These are phyloP conservation scores for Nasonia giraulti DNA, from an alignment of 1,140 invertebrate genomes.

Conservation along the genomic window DNA sequence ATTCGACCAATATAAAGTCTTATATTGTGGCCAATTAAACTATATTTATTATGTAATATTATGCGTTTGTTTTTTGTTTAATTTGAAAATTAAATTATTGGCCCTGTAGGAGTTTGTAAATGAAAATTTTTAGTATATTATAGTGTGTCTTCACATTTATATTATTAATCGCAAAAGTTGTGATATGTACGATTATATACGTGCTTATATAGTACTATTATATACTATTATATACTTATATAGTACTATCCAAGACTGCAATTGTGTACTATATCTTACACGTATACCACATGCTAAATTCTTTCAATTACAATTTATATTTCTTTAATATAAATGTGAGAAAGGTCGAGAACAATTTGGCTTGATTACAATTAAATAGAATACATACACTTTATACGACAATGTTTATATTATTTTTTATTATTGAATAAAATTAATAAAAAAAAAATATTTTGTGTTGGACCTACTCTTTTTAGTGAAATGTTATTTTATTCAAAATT, in stretches of 20 bases:
- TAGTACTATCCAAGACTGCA: constrained; percentile 56
- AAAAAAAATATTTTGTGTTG: no score
- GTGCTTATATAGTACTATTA: constrained; percentile 53
- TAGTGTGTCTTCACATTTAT: constrained; percentile 14
- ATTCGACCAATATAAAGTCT: background rate
- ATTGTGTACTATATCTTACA: constrained; percentile 15
- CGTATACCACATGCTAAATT: background rate
- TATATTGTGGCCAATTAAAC: no score
- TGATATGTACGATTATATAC: constrained; percentile 50
- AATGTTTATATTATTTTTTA: constrained; percentile 68
- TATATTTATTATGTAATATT: background rate
- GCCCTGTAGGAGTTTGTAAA: background rate
- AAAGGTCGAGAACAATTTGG: constrained; percentile 57
- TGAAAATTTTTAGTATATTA: constrained; percentile 5
- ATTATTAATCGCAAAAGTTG: constrained; percentile 55
- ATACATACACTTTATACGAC: constrained; percentile 62
- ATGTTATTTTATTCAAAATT: no score
- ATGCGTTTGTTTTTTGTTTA: background rate
- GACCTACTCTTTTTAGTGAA: no score
- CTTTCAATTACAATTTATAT: constrained; percentile 21
- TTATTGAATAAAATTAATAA: constrained; percentile 59
- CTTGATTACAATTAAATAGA: constrained; percentile 63
- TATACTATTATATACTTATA: background rate
- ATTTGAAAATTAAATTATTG: constrained; percentile 2
- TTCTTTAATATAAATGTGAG: constrained; percentile 45